Evolutionary conservation across 2,113 vertebrate genomes (phyloP).

Genomic region (Athene noctua): DNA sequence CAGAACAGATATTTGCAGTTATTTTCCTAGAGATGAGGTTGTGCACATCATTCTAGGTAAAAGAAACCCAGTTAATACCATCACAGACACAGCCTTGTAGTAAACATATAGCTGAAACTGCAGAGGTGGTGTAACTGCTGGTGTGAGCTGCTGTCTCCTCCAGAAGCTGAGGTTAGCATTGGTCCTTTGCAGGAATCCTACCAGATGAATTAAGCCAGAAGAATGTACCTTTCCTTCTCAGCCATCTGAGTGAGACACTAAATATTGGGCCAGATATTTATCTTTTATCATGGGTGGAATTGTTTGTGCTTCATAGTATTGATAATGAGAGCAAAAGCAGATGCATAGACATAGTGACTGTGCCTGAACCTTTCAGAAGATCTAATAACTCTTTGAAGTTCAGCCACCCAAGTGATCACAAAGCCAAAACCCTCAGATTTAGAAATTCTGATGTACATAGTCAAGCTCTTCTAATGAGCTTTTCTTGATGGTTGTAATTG

Average conservation of each 20-base stretch:
- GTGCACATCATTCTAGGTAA: not conserved
- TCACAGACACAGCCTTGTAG: not conserved
- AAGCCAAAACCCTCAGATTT: not conserved
- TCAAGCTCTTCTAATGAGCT: not conserved
- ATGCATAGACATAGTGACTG: not conserved
- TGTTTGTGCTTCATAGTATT: not conserved
- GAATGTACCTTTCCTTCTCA: not conserved
- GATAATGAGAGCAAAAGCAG: not conserved
- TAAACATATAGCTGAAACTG: not conserved
- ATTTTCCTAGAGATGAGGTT: not conserved
- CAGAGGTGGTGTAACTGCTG: not conserved
- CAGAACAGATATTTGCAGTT: not conserved
- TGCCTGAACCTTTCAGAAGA: not conserved
- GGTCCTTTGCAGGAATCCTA: not conserved
- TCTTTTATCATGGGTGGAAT: not conserved
- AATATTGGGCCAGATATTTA: not conserved
- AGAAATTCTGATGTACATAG: not conserved
- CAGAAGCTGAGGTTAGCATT: not conserved
- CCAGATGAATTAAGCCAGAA: not conserved
- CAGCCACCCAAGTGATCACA: not conserved
- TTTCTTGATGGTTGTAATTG: constrained; percentile 1
- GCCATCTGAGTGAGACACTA: not conserved
- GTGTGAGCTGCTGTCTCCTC: not conserved
- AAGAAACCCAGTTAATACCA: not conserved
- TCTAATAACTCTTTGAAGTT: not conserved